Percentiles rank a stretch among this genome's conserved stretches.
These are phyloP conservation scores for Choloepus hoffmanni DNA, from an alignment of 2,113 vertebrate species.

Conservation along the genomic window DNA sequence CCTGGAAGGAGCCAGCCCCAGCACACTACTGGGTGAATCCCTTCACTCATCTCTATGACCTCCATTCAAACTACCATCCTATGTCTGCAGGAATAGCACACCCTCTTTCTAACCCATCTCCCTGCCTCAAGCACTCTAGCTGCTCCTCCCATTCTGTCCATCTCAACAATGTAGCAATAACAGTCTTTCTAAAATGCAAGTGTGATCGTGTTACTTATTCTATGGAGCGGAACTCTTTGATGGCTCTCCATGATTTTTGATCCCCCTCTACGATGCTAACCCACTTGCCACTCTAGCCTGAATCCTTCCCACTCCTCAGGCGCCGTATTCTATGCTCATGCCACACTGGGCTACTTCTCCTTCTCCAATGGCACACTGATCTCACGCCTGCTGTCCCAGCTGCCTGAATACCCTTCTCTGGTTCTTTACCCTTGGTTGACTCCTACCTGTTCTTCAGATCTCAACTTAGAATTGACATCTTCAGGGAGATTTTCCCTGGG, in stretches of 20 bases:
- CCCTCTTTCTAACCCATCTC: too few relatives aligned
- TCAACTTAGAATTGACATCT: background rate
- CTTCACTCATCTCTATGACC: too few relatives aligned
- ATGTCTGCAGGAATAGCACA: too few relatives aligned
- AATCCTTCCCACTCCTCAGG: background rate
- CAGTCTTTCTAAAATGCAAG: background rate
- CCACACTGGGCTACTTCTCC: rapidly evolving
- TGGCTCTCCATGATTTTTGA: too few relatives aligned
- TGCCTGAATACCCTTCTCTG: background rate
- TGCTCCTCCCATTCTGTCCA: too few relatives aligned
- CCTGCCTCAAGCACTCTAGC: background rate
- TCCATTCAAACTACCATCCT: rapidly evolving
- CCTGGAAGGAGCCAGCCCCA: background rate
- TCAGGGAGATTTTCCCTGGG: background rate
- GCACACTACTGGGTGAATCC: rapidly evolving
- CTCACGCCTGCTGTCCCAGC: rapidly evolving
- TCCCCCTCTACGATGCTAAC: background rate
- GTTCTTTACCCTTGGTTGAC: background rate
- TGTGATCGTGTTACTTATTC: too few relatives aligned
- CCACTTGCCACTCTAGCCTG: background rate
- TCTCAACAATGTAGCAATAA: rapidly evolving
- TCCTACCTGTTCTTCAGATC: background rate
- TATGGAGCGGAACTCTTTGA: background rate
- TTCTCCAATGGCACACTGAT: background rate
- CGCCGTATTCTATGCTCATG: rapidly evolving